Evolutionary conservation across 2,888 invertebrate species (phyloP), one percentile per base, ranked within the genome.

Genomic region (Mermis nigrescens): DNA sequence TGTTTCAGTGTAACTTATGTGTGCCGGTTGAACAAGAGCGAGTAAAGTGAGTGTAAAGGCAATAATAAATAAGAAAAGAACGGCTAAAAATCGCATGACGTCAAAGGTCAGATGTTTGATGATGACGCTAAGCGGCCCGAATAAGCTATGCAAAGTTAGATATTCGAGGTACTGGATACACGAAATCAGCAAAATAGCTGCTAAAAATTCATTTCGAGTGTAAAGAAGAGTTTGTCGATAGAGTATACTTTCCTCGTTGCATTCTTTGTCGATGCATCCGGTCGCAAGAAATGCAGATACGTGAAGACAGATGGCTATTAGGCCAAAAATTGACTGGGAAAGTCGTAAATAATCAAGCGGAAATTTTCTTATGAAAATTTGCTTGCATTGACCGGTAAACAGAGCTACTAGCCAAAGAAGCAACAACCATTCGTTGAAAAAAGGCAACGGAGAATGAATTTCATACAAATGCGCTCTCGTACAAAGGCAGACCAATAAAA

Each of bases 71-170:
- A 99, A 91, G 38, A 88, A 85, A 71, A 99, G 77, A 28, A 98
- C 95, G 53, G 94, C 94, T 63, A 98, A 80, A 76, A 98, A 99
- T 62, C 76, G 67, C 4, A 74, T 72, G 53, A 77, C 68, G 66
- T 77, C 77, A 62, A 76, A 75, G 70, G 78, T 74, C 31, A 77
- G 68, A 64, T 70, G 71, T 12, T 94, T 87, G 70, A 98, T 99
- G 74, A 99, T 98, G 72, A 99, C 95, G 32, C 95, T 95, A 98
- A 98, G 98, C 0, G 98, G 98, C 54, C 98, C 98, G 73, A 98
- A 98, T 24, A 99, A 80, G 76, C 95, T 91, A 76, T 99, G 98
- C 74, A 99, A 98, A 29, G 94, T 92, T 55, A 99, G 78, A 74
- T 98, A 98, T 77, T 78, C 77, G 27, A 71, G 61, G 69, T 95